Percentiles rank a stretch among this genome's conserved stretches.
Conservation (phyloP, 2,113 vertebrate genomes). For the Barbus barbus region DNA sequence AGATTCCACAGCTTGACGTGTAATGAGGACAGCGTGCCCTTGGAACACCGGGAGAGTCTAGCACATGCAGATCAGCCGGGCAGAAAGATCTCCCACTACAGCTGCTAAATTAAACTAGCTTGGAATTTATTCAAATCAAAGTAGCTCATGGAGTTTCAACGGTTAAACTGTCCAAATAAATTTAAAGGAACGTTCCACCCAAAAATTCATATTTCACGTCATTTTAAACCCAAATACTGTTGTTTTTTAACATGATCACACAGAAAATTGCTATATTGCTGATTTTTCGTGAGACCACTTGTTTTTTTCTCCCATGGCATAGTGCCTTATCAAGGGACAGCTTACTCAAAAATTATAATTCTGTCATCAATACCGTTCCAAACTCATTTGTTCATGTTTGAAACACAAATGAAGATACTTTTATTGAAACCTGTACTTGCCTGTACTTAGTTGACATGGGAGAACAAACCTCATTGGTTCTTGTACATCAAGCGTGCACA, state of each 20-base stretch:
- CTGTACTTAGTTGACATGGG: not conserved
- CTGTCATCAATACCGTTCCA: not conserved
- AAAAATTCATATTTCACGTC: not conserved
- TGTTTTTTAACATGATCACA: not conserved
- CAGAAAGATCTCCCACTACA: conserved; percentile 35
- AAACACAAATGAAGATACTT: not conserved
- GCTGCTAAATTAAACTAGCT: conserved; percentile 15
- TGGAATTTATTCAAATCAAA: not conserved
- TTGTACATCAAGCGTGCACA: not conserved
- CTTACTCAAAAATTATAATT: not conserved
- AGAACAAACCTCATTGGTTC: not conserved
- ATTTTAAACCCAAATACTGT: not conserved
- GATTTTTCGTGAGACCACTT: not conserved
- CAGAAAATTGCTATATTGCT: too few species aligned
- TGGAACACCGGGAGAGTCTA: conserved; percentile 51
- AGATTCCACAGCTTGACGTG: conserved; percentile 49
- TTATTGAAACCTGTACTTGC: not conserved
- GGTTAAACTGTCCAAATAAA: not conserved
- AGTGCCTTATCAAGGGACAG: not conserved
- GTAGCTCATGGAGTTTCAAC: not conserved
- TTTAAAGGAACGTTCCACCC: not conserved
- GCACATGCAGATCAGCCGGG: conserved; percentile 56
- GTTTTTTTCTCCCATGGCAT: not conserved
- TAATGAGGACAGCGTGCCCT: conserved; percentile 62
- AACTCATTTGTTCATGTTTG: not conserved